These are phyloP conservation scores for Microctonus aethiopoides DNA, from an alignment of 2,888 invertebrate species.

Conservation along the genomic window DNA sequence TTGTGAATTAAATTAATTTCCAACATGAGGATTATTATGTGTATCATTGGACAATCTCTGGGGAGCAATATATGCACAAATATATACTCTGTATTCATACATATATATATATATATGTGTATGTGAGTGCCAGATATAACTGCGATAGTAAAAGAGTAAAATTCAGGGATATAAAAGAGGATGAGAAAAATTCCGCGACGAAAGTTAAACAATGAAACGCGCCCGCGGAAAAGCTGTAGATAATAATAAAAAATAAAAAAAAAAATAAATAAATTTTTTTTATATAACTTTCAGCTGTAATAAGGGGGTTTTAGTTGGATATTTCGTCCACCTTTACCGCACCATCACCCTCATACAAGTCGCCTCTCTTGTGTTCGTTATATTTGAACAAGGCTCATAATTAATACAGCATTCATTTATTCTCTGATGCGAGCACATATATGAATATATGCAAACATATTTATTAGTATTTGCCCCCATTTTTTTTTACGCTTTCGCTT, in stretches of 20 bases:
- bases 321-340: slow-evolving; percentile 38
- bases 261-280: slow-evolving; percentile 34
- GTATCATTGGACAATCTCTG: slow-evolving; percentile 49
- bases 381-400: slow-evolving; percentile 67
- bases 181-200: slow-evolving; percentile 61
- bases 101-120: neutral
- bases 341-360: neutral
- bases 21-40: slow-evolving; percentile 6
- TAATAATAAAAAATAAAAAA: slow-evolving; percentile 41
- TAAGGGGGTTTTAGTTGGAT: slow-evolving; percentile 51
- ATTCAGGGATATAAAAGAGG: slow-evolving; percentile 31
- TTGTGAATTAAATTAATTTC: slow-evolving; percentile 1
- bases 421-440: slow-evolving; percentile 36
- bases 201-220: slow-evolving; percentile 64
- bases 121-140: neutral
- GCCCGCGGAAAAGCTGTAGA: neutral
- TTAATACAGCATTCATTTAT: slow-evolving; percentile 63
- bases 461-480: slow-evolving; percentile 43
- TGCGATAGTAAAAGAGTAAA: slow-evolving; percentile 21
- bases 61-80: slow-evolving; percentile 60
- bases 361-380: slow-evolving; percentile 47
- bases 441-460: slow-evolving; percentile 17
- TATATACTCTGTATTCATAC: slow-evolving; percentile 47
- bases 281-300: slow-evolving; percentile 48
- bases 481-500: neutral